Evolutionary conservation across 2,113 vertebrate species (phyloP), one percentile per base, ranked within the genome.

Genomic region (Cyprinodon brontotheroides): DNA sequence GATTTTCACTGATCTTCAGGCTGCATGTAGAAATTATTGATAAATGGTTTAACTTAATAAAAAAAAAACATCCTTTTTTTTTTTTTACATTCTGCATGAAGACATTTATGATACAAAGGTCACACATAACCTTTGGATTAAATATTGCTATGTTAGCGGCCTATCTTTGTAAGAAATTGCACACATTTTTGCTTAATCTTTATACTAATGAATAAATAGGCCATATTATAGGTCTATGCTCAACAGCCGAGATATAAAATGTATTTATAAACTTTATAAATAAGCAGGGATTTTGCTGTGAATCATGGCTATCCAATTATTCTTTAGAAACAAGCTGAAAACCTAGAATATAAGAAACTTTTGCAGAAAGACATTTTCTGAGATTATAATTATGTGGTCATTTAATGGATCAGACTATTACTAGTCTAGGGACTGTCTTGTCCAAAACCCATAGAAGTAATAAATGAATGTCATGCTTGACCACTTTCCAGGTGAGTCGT

Each of bases 321-420:
- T 9, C 82, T 87, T 89, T 69, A 86, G 83, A 65, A 29, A 40
- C 29, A 11, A 77, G 84, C 81, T 81, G 82, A 83, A 71, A 75
- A 61, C 73, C 74, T 77, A 41, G 22, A 37, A 29, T 22, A 65
- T 75, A 67, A 81, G 36, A 48, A 50, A 22, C 73, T 75, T 78
- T 83, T 81, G 85, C 73, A 63, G 67, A 79, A 60, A 79, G 53
- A 74, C 71, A 64, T 41, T 3, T 59, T 74, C 61, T 84, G 76
- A 20, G 50, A n/a, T 57, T 57, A 9, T 17, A n/a, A 9, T 15
- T 57, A 8, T 8, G 50, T 9, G 50, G 17, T n/a, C 20, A 8
- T 57, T 57, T 3, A 29, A 57, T n/a, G 17, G 50, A n/a, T 57
- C n/a, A n/a, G 50, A 57, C 50, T 57, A 29, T 29, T 29, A 29